phyloP scores from a whole-genome alignment of 2,113 vertebrate species.

The Parotia lawesii region DNA sequence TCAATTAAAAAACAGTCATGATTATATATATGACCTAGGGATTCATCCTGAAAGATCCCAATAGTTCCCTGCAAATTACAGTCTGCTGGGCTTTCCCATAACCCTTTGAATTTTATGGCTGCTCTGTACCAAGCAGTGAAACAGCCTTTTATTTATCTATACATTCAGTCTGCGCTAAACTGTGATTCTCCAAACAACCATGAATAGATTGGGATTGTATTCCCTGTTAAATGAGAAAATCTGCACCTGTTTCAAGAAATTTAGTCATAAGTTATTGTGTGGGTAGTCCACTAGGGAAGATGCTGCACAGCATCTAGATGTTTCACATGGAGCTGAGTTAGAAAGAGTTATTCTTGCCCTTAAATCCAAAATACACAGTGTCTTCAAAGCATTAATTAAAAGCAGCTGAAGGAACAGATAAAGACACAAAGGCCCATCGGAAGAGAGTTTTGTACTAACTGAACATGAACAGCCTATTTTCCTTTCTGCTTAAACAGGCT shows the following conservation, averaged over 20 bases:
- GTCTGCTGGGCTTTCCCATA: not conserved
- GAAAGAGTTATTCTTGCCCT: not conserved
- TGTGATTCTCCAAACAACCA: not conserved
- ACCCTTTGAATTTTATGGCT: not conserved
- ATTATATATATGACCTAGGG: not conserved
- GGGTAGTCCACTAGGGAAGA: not conserved
- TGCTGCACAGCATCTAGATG: not conserved
- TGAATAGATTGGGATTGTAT: not conserved
- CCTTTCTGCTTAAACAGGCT: conserved; percentile 11
- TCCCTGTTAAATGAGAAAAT: conserved; percentile 39
- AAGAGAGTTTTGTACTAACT: conserved; percentile 4
- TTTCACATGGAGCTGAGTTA: not conserved
- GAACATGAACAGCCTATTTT: conserved; percentile 28
- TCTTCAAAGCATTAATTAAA: conserved; percentile 50
- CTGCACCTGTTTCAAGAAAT: conserved; percentile 3
- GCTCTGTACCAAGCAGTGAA: not conserved
- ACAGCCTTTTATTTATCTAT: conserved; percentile 23
- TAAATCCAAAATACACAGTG: not conserved
- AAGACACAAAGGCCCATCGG: not conserved
- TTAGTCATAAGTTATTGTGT: not conserved
- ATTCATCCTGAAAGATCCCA: not conserved
- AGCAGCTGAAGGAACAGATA: conserved; percentile 46
- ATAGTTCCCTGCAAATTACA: not conserved
- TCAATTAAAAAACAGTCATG: not conserved
- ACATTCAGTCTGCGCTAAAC: not conserved